Conservation (phyloP, 2,797 vertebrate species). For the Sebastiscus albofasciatus region DNA sequence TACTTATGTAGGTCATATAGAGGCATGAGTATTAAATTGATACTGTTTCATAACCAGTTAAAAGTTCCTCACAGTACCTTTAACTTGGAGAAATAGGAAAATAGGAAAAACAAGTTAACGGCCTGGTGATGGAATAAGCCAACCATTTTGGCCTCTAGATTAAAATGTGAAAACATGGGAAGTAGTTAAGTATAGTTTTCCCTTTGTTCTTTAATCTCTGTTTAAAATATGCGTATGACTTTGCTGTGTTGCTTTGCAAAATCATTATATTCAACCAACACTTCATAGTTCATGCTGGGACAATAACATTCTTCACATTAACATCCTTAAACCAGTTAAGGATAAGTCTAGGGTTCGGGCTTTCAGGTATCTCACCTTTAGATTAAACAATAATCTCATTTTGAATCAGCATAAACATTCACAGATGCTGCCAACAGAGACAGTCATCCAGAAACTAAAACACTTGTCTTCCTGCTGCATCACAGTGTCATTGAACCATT, state of each 20-base stretch:
- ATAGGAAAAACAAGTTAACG: neutral
- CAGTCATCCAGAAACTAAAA: neutral
- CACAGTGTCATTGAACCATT: neutral
- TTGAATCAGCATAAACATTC: neutral
- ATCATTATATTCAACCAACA: neutral
- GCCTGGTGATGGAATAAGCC: neutral
- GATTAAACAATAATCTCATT: neutral
- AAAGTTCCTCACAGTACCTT: rapidly evolving
- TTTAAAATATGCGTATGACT: neutral
- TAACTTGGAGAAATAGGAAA: neutral
- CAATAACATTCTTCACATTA: neutral
- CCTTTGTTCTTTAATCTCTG: neutral
- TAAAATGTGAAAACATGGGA: neutral
- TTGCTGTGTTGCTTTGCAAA: neutral
- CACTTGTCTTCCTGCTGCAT: neutral
- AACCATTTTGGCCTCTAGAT: neutral
- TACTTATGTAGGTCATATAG: too few relatives aligned
- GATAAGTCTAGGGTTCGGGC: too few relatives aligned
- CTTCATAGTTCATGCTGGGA: neutral
- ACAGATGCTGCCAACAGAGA: neutral
- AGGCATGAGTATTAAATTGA: too few relatives aligned
- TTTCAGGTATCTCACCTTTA: neutral
- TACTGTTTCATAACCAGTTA: too few relatives aligned
- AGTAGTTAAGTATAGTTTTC: neutral
- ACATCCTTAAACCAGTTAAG: neutral